Evolutionary conservation across 2,797 vertebrate genomes (phyloP).

Genomic region (Trematomus bernacchii): DNA sequence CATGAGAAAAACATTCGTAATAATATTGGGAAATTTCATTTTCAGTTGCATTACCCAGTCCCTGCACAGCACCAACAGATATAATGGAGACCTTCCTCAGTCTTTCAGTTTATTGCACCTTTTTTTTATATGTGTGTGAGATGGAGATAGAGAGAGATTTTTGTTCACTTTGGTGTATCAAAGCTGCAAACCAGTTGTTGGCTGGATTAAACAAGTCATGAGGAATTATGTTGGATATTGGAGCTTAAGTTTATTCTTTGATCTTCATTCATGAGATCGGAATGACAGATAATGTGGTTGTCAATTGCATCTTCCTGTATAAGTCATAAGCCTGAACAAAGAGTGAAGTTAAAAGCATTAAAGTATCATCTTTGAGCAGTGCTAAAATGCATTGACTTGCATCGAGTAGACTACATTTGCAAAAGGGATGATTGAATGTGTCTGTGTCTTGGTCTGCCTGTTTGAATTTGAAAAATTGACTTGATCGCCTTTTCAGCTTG

Average conservation of each 20-base stretch:
- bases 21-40: conserved; percentile 6
- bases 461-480: not conserved
- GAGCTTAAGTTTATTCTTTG: conserved; percentile 37
- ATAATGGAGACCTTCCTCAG: conserved; percentile 10
- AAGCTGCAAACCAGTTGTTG: conserved; percentile 34
- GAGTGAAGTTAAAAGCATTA: not conserved
- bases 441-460: not conserved
- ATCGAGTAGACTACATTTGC: too few relatives aligned
- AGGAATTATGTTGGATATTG: conserved; percentile 44
- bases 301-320: not conserved
- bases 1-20: conserved; percentile 9
- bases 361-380: not conserved
- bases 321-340: conserved; percentile 1
- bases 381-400: not conserved
- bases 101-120: conserved; percentile 11
- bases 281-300: conserved; percentile 28
- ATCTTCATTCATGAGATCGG: conserved; percentile 33
- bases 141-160: not conserved
- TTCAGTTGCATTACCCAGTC: not conserved
- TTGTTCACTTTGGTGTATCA: conserved; percentile 24
- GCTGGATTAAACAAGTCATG: conserved; percentile 42
- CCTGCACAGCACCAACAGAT: not conserved
- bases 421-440: not conserved
- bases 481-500: not conserved
- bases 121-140: too few relatives aligned